Base-by-base conservation (phyloP, 2,797 vertebrate genomes). In the Peromyscus aztecus region DNA sequence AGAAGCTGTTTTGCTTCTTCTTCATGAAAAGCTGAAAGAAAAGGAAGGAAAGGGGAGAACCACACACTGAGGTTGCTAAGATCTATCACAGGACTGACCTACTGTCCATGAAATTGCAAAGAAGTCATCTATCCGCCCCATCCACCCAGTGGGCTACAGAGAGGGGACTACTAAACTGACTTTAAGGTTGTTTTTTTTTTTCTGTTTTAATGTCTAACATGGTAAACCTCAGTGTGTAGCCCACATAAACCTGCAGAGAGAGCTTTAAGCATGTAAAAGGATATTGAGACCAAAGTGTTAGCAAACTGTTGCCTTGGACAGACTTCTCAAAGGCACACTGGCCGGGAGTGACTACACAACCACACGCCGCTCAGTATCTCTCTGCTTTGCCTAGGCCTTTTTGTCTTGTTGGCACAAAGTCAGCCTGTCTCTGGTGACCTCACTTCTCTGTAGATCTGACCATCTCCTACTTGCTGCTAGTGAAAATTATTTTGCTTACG, bases 121-220 rank as follows among this genome's bases (percentile, higher is more conserved):
- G 65, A 88, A 57, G 17, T 4, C 13, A 11, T 69, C 5, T 23
- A 9, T 16, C 71, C 49, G 67, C 29, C 67, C 67, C 67, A 71
- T 9, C 67, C 67, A 71, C 9, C 23, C 40, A 0, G 13, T 23
- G 0, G 31, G 27, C 16, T 34, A 71, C 2, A 13, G 1, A 16
- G 37, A 88, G 16, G 23, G 37, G 16, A 7, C 10, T 24, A 27
- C 8, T 71, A 52, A 69, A 75, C 0, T 82, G 59, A 71, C 89
- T 73, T 86, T 17, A 61, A 59, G 65, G 11, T 2, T 46, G 0
- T 46, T 63, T 73, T 46, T 1, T 46, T 63, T 73, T 85, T 82
- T 77, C 43, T 87, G 69, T 83, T 83, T 96, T 95, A 46, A 40
- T 80, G 85, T 75, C 40, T 75, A 77, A 71, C 14, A 67, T 46